A percentile compares a stretch with the other conserved stretches of the same genome.
These are phyloP conservation scores for Emydoidea blandingii DNA, from an alignment of 2,797 vertebrate species.

Conservation along the genomic window DNA sequence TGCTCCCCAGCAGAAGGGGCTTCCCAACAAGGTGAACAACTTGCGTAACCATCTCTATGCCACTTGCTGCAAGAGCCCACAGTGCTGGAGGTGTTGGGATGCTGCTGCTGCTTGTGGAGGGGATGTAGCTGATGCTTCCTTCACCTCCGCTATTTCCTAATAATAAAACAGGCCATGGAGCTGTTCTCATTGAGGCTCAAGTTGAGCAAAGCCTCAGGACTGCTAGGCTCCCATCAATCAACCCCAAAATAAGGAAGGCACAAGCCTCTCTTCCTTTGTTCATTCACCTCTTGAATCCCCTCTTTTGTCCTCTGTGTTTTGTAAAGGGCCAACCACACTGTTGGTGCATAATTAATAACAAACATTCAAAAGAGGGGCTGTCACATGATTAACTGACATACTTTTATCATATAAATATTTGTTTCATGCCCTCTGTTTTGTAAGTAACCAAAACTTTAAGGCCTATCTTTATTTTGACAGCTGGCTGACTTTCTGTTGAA, in stretches of 20 bases:
- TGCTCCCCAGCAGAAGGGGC: not conserved
- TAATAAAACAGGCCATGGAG: not conserved
- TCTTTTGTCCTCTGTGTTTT: not conserved
- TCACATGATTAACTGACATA: not conserved
- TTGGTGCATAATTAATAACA: not conserved
- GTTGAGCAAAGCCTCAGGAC: not conserved
- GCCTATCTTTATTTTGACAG: slow-evolving; percentile 60
- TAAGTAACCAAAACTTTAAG: slow-evolving; percentile 40
- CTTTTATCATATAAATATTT: not conserved
- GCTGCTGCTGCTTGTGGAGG: not conserved
- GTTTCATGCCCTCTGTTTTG: not conserved
- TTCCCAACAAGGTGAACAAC: slow-evolving; percentile 37
- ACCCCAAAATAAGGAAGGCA: accelerated
- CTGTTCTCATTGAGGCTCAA: slow-evolving; percentile 33
- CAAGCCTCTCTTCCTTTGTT: accelerated
- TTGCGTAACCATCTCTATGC: slow-evolving; percentile 35
- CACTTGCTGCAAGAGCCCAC: not conserved
- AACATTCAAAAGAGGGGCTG: not conserved
- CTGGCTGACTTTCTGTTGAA: slow-evolving; percentile 58
- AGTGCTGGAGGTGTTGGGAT: not conserved
- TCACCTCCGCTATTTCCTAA: not conserved
- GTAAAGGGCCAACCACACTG: not conserved
- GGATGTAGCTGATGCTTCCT: slow-evolving; percentile 14
- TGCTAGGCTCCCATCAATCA: accelerated
- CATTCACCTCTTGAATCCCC: not conserved